Percentiles rank a stretch among this genome's conserved stretches.
phyloP scores from a whole-genome alignment of 2,888 invertebrate genomes.

The Spilosoma lubricipeda region DNA sequence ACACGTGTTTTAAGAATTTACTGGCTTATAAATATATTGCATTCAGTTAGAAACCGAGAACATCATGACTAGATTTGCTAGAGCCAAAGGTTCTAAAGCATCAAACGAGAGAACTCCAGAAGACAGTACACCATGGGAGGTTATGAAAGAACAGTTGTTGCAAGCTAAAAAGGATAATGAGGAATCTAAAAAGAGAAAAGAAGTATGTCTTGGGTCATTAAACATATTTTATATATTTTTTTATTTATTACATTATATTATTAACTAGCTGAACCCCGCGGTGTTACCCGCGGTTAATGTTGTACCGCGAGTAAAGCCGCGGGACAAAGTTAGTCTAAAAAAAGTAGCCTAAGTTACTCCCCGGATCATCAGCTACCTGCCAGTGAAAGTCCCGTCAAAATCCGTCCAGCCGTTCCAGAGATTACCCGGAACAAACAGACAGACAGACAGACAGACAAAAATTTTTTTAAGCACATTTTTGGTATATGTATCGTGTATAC shows the following conservation, averaged over 20 bases:
- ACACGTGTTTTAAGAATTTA: slow-evolving; percentile 8
- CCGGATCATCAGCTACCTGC: too few species aligned
- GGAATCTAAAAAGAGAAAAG: slow-evolving; percentile 72
- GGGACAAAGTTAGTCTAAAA: too few species aligned
- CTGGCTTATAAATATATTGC: background rate
- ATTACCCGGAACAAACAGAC: too few species aligned
- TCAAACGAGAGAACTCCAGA: slow-evolving; percentile 90
- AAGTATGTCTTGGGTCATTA: slow-evolving; percentile 55
- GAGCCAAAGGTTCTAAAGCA: slow-evolving; percentile 91
- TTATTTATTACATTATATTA: background rate
- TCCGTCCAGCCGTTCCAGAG: too few species aligned
- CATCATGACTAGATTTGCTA: slow-evolving; percentile 90
- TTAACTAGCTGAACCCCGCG: too few species aligned
- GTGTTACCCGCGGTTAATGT: too few species aligned
- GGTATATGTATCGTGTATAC: too few species aligned
- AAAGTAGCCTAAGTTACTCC: too few species aligned
- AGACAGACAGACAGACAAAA: too few species aligned
- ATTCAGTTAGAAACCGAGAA: background rate
- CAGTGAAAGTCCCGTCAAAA: too few species aligned
- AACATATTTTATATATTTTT: background rate
- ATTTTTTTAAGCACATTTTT: too few species aligned
- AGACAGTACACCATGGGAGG: slow-evolving; percentile 90
- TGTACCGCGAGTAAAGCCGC: too few species aligned
- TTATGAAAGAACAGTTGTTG: slow-evolving; percentile 88
- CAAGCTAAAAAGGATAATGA: slow-evolving; percentile 81